Evolutionary conservation across 53 echinoderm and acorn worm species (phyloP).

Genomic region (Echinarachnius parma): DNA sequence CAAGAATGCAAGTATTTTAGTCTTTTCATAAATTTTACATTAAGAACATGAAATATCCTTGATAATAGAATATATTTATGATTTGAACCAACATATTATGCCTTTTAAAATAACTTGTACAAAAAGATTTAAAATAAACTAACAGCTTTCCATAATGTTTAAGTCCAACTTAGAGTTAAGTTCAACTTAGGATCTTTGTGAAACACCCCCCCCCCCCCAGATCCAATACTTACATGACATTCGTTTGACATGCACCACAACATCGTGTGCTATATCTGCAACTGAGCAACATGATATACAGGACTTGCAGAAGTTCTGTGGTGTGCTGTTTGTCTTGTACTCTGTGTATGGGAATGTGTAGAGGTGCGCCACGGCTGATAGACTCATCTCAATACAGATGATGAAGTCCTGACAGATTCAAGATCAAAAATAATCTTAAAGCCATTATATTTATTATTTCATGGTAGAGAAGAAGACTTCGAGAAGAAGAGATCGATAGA

Average conservation of each 20-base stretch:
- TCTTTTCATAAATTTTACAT: too few species aligned
- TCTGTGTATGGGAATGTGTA: conserved; percentile 43
- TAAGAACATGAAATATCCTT: too few species aligned
- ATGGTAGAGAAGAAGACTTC: neutral
- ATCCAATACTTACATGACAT: conserved; percentile 23
- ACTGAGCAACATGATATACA: conserved; percentile 32
- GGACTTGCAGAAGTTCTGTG: conserved; percentile 26
- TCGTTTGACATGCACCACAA: conserved; percentile 14
- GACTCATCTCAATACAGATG: conserved; percentile 42
- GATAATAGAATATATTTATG: too few species aligned
- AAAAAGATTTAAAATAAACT: neutral
- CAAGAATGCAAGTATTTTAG: too few species aligned
- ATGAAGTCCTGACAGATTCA: conserved; percentile 28
- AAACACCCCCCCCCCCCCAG: too few species aligned
- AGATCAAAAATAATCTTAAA: too few species aligned
- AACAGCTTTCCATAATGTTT: neutral
- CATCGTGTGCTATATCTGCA: conserved; percentile 20
- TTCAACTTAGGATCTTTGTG: too few species aligned
- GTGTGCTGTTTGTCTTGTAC: conserved; percentile 30
- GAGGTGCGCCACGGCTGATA: conserved; percentile 48
- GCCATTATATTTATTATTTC: too few species aligned
- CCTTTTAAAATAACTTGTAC: too few species aligned
- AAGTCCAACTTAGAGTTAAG: too few species aligned
- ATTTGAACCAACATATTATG: too few species aligned
- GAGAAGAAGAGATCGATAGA: too few species aligned